phyloP scores from a whole-genome alignment of 2,113 vertebrate genomes.

The Rhinopithecus roxellana region DNA sequence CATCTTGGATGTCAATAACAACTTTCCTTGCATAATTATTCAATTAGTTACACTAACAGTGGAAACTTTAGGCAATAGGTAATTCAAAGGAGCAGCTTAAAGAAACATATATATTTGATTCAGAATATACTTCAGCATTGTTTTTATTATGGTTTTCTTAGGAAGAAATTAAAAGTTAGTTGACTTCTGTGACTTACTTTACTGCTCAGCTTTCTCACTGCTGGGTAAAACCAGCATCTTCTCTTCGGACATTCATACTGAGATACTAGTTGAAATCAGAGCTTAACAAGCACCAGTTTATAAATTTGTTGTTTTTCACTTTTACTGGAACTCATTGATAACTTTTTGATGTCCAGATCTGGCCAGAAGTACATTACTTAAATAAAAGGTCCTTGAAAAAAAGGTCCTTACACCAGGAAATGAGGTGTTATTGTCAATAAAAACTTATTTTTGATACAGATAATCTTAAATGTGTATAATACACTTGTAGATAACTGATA shows the following conservation, averaged over 20 bases:
- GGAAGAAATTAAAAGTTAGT: neutral
- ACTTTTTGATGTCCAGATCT: neutral
- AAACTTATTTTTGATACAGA: neutral
- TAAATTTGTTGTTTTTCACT: neutral
- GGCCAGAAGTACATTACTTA: neutral
- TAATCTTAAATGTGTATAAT: neutral
- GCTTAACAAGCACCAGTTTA: neutral
- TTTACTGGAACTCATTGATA: neutral
- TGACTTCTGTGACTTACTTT: neutral
- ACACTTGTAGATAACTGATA: slow-evolving; percentile 3
- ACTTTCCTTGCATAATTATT: neutral
- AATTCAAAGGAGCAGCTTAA: neutral
- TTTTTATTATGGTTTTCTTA: slow-evolving; percentile 18
- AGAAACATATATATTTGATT: neutral
- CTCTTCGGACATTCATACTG: neutral
- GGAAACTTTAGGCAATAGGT: neutral
- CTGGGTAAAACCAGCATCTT: neutral
- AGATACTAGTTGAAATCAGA: neutral
- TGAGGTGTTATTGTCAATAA: neutral
- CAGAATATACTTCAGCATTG: neutral
- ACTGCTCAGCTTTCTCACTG: neutral
- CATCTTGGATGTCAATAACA: neutral
- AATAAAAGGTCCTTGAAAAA: neutral
- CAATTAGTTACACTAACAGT: neutral
- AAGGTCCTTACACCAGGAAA: neutral